Base-by-base conservation (phyloP, 1,140 invertebrate species). In the Oscheius sp. region DNA sequence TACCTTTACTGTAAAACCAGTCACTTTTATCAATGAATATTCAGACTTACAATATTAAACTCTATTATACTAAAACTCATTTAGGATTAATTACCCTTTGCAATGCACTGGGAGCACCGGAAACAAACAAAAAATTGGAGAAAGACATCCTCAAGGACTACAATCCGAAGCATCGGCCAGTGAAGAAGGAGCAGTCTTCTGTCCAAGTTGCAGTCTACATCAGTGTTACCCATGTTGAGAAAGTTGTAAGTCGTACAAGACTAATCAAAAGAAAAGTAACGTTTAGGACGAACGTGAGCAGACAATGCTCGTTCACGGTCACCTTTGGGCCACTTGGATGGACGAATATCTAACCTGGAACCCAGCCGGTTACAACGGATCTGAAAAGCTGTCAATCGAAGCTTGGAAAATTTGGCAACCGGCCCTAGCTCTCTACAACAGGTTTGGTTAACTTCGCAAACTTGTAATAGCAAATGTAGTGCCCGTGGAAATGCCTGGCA, bases 351-450 rank as follows among this genome's bases (percentile, higher is more conserved):
- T 83, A 18, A 58, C 15, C 4, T 83, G 82, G 82, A 63, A 77
- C 13, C 79, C 80, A 0, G 29, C 49, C 15, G 66, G 74, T 26
- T 83, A 71, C 63, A 84, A 84, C 69, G 71, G 69, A 28, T 82
- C 82, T 7, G 45, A 65, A 23, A 65, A 64, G 29, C 62, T 84
- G 2, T 38, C 67, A 2, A 78, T 83, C 34, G 72, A 85, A 20
- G 35, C 81, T 0, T 81, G 72, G 69, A 82, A 78, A 49, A 77
- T 83, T 20, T 83, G 82, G 82, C 83, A 85, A 64, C 82, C 82
- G 13, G 79, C 81, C 3, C 75, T 83, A 26, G 77, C 83, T 3
- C 75, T 83, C 13, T 84, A 84, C 59, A 84, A 83, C 59, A 80
- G 69, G 76, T 77, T 31, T 20, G 4, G n/a, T 15, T n/a, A 20